These are phyloP conservation scores for Sebastes cheni DNA, from an alignment of 2,797 vertebrate species.

Conservation along the genomic window DNA sequence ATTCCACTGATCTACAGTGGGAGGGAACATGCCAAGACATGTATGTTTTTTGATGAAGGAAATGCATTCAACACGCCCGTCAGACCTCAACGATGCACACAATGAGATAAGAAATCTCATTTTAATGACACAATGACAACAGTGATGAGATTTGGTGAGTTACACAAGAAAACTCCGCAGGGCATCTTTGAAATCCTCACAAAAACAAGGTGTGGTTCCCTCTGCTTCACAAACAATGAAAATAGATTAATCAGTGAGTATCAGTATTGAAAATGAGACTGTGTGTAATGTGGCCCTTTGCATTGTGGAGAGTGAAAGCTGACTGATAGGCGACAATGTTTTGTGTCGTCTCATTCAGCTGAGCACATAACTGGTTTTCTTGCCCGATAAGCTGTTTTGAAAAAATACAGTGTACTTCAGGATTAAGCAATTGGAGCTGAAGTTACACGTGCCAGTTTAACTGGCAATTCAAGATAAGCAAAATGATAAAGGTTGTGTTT, in stretches of 20 bases:
- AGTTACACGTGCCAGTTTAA: not conserved
- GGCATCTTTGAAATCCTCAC: not conserved
- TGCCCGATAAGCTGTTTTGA: not conserved
- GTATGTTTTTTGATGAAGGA: not conserved
- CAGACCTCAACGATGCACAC: not conserved
- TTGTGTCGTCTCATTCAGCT: not conserved
- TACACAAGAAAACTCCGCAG: not conserved
- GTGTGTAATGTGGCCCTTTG: not conserved
- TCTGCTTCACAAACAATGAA: not conserved
- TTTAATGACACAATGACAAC: not conserved
- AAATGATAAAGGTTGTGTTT: not conserved
- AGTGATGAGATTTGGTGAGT: not conserved
- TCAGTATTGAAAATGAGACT: not conserved
- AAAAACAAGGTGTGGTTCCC: not conserved
- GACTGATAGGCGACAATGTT: not conserved
- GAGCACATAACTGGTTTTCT: not conserved
- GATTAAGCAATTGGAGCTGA: not conserved
- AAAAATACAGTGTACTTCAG: not conserved
- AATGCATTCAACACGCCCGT: not conserved
- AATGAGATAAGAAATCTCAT: not conserved
- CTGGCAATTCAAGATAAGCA: not conserved
- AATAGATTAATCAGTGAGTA: not conserved
- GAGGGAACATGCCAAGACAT: not conserved
- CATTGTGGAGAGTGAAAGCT: not conserved
- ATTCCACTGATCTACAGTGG: not conserved